These are phyloP conservation scores for Sporophila hypoxantha DNA, from an alignment of 2,113 vertebrate species.

Conservation along the genomic window DNA sequence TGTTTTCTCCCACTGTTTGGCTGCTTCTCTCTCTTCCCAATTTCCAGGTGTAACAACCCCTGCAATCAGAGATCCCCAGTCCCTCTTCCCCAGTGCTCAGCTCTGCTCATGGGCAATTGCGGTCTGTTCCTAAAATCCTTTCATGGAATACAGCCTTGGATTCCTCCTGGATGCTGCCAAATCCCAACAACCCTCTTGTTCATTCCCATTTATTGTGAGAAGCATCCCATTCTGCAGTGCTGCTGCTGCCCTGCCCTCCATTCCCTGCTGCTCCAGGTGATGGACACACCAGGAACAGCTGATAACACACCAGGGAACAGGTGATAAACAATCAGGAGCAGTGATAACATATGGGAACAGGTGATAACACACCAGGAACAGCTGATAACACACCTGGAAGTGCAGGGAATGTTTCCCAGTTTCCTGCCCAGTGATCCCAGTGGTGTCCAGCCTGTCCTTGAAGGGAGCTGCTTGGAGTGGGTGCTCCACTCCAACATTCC, in stretches of 20 bases:
- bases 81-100: neutral
- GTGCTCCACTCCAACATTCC: neutral
- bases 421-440: neutral
- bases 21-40: neutral
- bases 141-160: neutral
- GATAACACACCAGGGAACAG: too few relatives aligned
- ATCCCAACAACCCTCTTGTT: neutral
- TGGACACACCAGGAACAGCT: neutral
- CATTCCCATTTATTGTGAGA: neutral
- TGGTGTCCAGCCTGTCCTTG: neutral
- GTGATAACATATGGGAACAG: too few relatives aligned
- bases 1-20: neutral
- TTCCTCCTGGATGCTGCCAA: neutral
- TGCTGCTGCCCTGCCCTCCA: neutral
- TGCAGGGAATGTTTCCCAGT: neutral
- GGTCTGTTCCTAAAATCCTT: neutral
- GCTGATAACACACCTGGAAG: neutral
- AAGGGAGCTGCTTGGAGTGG: neutral
- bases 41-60: neutral
- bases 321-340: too few relatives aligned
- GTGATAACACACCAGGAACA: too few relatives aligned
- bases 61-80: neutral
- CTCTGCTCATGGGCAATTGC: fast-evolving
- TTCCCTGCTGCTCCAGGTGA: neutral
- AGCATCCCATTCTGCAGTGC: neutral